phyloP scores from a whole-genome alignment of 2,797 vertebrate species.

The Rhynchotus rufescens region DNA sequence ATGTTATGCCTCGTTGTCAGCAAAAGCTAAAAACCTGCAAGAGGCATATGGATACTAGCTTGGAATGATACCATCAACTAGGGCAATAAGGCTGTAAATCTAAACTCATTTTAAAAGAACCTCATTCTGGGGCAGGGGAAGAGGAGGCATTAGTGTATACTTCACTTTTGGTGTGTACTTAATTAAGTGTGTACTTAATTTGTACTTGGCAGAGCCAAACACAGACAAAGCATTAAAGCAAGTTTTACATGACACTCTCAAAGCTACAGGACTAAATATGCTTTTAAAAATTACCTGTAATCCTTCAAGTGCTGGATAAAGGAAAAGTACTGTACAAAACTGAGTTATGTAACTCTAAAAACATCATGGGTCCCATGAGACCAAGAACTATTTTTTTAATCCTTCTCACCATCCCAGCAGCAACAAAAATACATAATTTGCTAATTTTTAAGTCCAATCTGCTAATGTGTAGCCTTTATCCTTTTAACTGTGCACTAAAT shows the following conservation, averaged over 20 bases:
- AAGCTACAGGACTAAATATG: not conserved
- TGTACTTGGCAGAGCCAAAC: not conserved
- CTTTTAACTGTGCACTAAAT: not conserved
- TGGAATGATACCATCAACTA: not conserved
- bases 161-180: not conserved
- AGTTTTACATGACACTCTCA: not conserved
- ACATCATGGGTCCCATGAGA: not conserved
- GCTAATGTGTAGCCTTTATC: not conserved
- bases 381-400: not conserved
- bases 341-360: not conserved
- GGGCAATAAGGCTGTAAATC: not conserved
- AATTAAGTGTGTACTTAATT: not conserved
- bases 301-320: not conserved
- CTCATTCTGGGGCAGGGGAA: not conserved
- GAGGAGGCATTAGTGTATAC: not conserved
- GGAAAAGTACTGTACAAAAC: not conserved
- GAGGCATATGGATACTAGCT: not conserved
- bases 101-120: not conserved
- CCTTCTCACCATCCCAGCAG: not conserved
- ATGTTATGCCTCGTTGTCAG: not conserved
- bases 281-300: not conserved
- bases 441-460: not conserved
- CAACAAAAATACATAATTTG: not conserved
- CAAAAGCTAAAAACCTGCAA: conserved; percentile 4
- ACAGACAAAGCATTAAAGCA: not conserved